These are phyloP conservation scores for Ostrea edulis DNA, from an alignment of 1,140 invertebrate species.

Conservation along the genomic window DNA sequence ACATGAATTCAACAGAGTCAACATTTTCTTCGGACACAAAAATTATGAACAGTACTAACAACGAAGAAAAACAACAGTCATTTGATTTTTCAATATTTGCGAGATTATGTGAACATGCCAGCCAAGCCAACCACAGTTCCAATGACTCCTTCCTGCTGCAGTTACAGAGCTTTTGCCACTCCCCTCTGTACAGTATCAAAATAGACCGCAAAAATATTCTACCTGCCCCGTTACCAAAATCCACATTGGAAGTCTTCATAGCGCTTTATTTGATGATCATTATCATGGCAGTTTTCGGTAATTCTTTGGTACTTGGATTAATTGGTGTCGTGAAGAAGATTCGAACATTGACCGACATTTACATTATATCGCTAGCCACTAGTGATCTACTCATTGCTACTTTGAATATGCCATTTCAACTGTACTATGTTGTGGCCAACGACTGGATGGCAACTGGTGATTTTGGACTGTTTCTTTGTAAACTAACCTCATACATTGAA, in stretches of 20 bases:
- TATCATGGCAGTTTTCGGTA: constrained; percentile 64
- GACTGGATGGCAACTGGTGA: constrained; percentile 62
- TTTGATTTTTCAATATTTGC: constrained; percentile 17
- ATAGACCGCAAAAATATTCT: constrained; percentile 41
- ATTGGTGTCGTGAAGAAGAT: constrained; percentile 59
- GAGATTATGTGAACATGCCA: background rate
- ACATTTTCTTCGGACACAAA: background rate
- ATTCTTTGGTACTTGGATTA: constrained; percentile 63
- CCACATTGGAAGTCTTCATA: constrained; percentile 55
- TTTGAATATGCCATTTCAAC: constrained; percentile 70
- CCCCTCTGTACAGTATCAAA: background rate
- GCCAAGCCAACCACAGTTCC: background rate
- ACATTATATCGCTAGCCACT: constrained; percentile 71
- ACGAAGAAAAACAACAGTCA: background rate
- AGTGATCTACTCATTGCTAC: constrained; percentile 64
- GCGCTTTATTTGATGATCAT: constrained; percentile 62
- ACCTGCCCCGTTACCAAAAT: constrained; percentile 59
- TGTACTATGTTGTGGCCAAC: constrained; percentile 64
- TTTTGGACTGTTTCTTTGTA: constrained; percentile 64
- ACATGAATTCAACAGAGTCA: background rate
- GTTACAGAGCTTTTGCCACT: background rate
- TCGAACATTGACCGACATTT: constrained; percentile 72
- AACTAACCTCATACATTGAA: constrained; percentile 65
- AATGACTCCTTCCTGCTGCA: background rate
- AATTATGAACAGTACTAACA: background rate